Conservation (phyloP, 2,113 vertebrate species). For the Silurus glanis region DNA sequence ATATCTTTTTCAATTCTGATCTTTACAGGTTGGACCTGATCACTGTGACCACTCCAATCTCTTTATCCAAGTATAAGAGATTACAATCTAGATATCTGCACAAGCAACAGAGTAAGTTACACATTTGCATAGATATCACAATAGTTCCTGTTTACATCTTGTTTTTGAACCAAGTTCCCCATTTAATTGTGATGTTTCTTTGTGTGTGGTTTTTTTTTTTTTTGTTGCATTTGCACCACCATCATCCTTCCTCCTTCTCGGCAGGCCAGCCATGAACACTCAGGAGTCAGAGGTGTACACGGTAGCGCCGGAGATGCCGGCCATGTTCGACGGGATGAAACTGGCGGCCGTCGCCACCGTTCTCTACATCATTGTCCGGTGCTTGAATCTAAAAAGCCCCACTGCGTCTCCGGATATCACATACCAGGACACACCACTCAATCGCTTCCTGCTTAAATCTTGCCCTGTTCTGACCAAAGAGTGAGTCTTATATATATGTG, state of each 20-base stretch:
- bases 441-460: constrained; percentile 90
- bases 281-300: constrained; percentile 70
- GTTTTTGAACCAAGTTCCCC: constrained; percentile 25
- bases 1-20: not conserved
- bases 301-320: constrained; percentile 87
- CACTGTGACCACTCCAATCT: constrained; percentile 66
- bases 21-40: constrained; percentile 64
- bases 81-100: constrained; percentile 14
- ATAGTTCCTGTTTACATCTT: not conserved
- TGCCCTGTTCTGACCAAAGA: constrained; percentile 97
- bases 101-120: constrained; percentile 57
- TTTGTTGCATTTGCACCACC: not conserved
- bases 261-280: constrained; percentile 67
- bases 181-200: not conserved
- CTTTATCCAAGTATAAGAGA: constrained; percentile 24
- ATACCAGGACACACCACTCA: constrained; percentile 89
- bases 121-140: constrained; percentile 4
- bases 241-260: not conserved
- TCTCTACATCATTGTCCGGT: constrained; percentile 92
- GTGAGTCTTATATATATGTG: constrained; percentile 77
- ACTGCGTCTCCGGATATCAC: constrained; percentile 89
- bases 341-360: constrained; percentile 91
- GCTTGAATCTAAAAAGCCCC: constrained; percentile 94
- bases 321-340: constrained; percentile 96
- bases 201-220: not conserved